Evolutionary conservation across 2,888 invertebrate species (phyloP), one percentile per base, ranked within the genome.

Genomic region (Malacosoma neustria): DNA sequence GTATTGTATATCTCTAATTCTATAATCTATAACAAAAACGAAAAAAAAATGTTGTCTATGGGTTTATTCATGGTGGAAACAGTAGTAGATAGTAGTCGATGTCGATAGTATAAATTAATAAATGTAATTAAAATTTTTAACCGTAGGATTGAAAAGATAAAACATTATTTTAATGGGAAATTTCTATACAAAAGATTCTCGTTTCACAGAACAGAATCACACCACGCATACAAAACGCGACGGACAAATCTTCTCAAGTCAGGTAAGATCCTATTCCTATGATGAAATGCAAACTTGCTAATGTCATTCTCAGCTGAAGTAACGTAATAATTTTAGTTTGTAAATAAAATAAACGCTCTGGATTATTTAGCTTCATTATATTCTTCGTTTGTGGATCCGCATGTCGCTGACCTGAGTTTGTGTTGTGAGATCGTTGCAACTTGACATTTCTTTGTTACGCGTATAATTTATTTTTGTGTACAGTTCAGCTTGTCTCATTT

Each of bases 401-500:
- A 51, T 36, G 9, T 43, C 34, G 32, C 38, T 35, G 41, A 33
- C 51, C 40, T 42, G 44, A 41, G 46, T 42, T 49, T 42, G 37
- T 41, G 45, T 48, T 52, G 42, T 3, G 3, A 9, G 9, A 4
- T 2, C 5, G 9, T 2, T 22, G 22, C 3, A 22, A 41, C 46
- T 52, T 49, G 46, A 49, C 41, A 45, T 49, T 53, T 57, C 62
- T 63, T 66, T 62, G 63, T 62, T 59, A 47, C 51, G 33, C 41
- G 49, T 50, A 46, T 50, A 49, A 45, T 58, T 51, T 59, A 60
- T 62, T 67, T 72, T 65, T 70, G 61, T 67, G 64, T 77, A 48
- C 72, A 89, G 89, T 87, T 87, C 60, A 87, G 87, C 59, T 71
- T 88, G 58, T 80, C 87, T 54, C 87, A 87, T 75, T 87, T 88